Evolutionary conservation across 1,140 invertebrate genomes (phyloP).

Genomic region (Octopus sinensis): DNA sequence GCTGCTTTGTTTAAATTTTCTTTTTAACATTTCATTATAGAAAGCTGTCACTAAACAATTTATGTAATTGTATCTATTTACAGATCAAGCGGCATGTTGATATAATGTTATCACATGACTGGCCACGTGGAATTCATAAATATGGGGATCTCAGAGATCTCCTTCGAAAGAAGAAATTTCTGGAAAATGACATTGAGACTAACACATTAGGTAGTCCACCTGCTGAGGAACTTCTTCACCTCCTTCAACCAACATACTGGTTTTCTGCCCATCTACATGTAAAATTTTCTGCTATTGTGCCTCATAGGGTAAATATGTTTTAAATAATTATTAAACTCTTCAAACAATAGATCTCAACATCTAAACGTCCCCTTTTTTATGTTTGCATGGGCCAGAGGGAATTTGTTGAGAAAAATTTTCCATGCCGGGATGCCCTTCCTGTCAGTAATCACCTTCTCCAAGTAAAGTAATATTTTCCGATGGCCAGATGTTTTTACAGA

Average conservation of each 20-base stretch:
- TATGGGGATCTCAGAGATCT: conserved; percentile 76
- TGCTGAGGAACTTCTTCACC: conserved; percentile 73
- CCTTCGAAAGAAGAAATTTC: conserved; percentile 79
- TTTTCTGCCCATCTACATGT: conserved; percentile 97
- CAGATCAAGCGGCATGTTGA: conserved; percentile 67
- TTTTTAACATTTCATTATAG: background rate
- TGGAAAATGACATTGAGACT: conserved; percentile 78
- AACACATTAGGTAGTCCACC: conserved; percentile 82
- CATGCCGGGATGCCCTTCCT: too few relatives aligned
- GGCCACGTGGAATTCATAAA: conserved; percentile 85
- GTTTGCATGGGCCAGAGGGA: too few relatives aligned
- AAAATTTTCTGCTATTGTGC: conserved; percentile 85
- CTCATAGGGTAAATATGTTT: conserved; percentile 61
- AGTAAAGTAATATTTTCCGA: too few relatives aligned
- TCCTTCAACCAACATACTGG: conserved; percentile 85
- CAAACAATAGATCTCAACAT: background rate
- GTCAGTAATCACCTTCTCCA: too few relatives aligned
- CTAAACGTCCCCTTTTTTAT: too few relatives aligned
- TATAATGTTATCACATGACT: conserved; percentile 94
- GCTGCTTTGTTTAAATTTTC: too few relatives aligned
- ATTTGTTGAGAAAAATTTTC: too few relatives aligned
- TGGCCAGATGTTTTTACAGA: too few relatives aligned
- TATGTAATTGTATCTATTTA: conserved; percentile 26
- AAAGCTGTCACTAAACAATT: background rate
- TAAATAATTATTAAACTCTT: background rate